phyloP scores from a whole-genome alignment of 2,113 vertebrate genomes.

The Daboia siamensis region DNA sequence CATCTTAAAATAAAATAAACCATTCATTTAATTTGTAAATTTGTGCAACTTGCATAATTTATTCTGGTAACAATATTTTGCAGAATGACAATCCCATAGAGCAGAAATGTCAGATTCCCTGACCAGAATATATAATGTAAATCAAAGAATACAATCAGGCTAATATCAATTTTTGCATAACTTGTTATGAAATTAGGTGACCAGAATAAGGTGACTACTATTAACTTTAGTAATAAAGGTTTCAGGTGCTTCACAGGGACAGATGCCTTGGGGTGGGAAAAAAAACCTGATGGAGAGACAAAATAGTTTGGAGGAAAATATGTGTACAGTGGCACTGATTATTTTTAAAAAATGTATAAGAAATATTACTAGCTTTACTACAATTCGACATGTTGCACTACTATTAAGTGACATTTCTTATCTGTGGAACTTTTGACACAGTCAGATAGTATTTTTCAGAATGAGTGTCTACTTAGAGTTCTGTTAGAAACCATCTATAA shows the following conservation, averaged over 20 bases:
- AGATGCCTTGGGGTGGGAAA: not conserved
- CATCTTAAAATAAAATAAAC: not conserved
- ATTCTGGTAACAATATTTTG: conserved; percentile 9
- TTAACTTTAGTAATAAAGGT: not conserved
- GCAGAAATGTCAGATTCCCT: not conserved
- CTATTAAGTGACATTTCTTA: conserved; percentile 43
- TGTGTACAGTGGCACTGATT: conserved; percentile 57
- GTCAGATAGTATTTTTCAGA: conserved; percentile 35
- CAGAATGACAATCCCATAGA: conserved; percentile 2
- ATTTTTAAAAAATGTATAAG: conserved; percentile 51
- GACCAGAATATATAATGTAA: not conserved
- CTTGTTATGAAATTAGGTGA: not conserved
- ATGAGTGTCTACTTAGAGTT: conserved; percentile 26
- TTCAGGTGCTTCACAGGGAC: not conserved
- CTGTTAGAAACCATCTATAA: not conserved
- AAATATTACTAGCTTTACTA: conserved; percentile 67
- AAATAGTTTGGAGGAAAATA: conserved; percentile 36
- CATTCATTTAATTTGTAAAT: not conserved
- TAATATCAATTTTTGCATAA: not conserved
- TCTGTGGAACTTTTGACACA: conserved; percentile 40
- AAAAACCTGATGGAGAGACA: not conserved
- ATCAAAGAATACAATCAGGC: not conserved
- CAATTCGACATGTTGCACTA: conserved; percentile 63
- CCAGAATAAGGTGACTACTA: not conserved
- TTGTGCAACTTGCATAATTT: not conserved